These are phyloP conservation scores for Watersipora subatra DNA, from an alignment of 1,140 invertebrate genomes.

Conservation along the genomic window DNA sequence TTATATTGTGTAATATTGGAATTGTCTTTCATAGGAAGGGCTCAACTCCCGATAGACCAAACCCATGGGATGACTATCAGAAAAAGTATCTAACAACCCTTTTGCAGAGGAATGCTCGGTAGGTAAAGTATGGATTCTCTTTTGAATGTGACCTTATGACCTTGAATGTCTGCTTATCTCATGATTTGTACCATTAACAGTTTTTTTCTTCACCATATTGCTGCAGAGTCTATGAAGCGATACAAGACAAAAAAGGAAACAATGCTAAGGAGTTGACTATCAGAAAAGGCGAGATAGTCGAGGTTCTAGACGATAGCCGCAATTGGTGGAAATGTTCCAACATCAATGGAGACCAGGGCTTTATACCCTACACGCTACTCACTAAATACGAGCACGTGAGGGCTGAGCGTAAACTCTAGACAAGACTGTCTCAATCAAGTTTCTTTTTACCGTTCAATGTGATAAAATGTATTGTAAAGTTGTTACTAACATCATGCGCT, in stretches of 20 bases:
- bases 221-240: slow-evolving; percentile 29
- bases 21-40: too few relatives aligned
- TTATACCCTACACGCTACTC: slow-evolving; percentile 95
- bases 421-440: too few relatives aligned
- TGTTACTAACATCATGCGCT: too few relatives aligned
- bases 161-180: too few relatives aligned
- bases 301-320: slow-evolving; percentile 81
- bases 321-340: slow-evolving; percentile 99
- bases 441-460: too few relatives aligned
- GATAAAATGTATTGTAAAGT: too few relatives aligned
- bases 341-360: slow-evolving; percentile 63
- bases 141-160: too few relatives aligned
- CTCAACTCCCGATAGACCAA: too few relatives aligned
- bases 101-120: slow-evolving; percentile 1
- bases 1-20: too few relatives aligned
- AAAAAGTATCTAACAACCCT: not conserved
- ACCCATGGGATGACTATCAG: slow-evolving; percentile 5
- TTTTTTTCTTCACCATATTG: too few relatives aligned
- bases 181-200: too few relatives aligned
- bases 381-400: slow-evolving; percentile 37
- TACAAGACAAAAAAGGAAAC: slow-evolving; percentile 31
- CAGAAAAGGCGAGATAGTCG: slow-evolving; percentile 80
- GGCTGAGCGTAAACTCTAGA: too few relatives aligned
- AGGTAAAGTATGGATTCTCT: not conserved
- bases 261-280: slow-evolving; percentile 96